Conservation (phyloP, 2,113 vertebrate species). For the Anseranas semipalmata region DNA sequence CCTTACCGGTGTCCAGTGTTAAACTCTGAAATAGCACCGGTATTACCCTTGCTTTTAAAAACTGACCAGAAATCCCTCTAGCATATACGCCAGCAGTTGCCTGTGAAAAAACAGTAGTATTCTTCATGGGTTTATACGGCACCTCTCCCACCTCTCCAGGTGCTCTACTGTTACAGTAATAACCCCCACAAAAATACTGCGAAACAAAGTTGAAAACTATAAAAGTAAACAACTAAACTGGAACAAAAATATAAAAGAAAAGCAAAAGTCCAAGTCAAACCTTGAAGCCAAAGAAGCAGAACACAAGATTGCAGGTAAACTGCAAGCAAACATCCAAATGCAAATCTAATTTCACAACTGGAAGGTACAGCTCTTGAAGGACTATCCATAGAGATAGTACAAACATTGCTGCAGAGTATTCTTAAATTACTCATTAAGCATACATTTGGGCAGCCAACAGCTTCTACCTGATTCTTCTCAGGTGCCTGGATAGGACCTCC, state of each 20-base stretch:
- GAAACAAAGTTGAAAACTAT: background rate
- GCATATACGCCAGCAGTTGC: background rate
- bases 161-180: background rate
- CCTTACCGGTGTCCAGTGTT: background rate
- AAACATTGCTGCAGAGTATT: background rate
- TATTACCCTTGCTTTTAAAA: background rate
- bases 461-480: background rate
- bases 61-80: slow-evolving; percentile 4
- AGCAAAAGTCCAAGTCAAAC: background rate
- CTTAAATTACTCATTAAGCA: background rate
- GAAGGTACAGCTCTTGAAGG: background rate
- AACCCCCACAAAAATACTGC: background rate
- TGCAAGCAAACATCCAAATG: background rate
- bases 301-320: background rate
- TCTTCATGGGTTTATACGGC: background rate
- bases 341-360: background rate
- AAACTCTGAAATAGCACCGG: background rate
- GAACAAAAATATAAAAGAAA: background rate
- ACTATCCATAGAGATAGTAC: background rate
- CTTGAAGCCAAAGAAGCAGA: background rate
- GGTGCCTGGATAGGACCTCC: background rate
- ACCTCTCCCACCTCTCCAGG: background rate
- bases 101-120: background rate
- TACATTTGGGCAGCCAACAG: background rate
- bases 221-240: background rate